Conservation (phyloP, 2,797 vertebrate species). For the Odontamblyopus rebecca region DNA sequence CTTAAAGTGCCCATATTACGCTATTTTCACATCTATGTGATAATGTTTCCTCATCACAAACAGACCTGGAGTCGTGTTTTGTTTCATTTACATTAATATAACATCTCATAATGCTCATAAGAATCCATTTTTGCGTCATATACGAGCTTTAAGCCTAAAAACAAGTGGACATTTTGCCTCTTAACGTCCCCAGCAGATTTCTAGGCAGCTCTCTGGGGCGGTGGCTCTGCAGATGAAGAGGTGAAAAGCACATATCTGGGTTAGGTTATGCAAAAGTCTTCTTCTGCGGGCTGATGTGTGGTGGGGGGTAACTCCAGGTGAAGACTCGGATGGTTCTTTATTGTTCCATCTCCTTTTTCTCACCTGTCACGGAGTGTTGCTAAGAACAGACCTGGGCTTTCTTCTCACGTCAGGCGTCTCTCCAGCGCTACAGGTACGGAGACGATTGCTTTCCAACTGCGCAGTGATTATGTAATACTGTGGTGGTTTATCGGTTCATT, state of each 20-base stretch:
- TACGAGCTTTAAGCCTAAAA: too few relatives aligned
- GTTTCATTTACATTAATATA: too few relatives aligned
- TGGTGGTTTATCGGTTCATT: neutral
- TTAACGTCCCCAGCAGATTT: neutral
- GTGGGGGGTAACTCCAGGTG: constrained; percentile 15
- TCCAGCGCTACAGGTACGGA: constrained; percentile 24
- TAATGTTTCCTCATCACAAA: too few relatives aligned
- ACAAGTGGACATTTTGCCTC: neutral
- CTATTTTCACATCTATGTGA: too few relatives aligned
- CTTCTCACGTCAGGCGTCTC: constrained; percentile 33
- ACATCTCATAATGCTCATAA: too few relatives aligned
- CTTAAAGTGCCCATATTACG: too few relatives aligned
- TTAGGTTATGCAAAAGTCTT: neutral
- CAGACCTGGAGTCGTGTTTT: too few relatives aligned
- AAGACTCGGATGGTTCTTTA: constrained; percentile 39
- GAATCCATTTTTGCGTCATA: too few relatives aligned
- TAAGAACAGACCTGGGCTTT: constrained; percentile 28
- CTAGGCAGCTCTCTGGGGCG: neutral
- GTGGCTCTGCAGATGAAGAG: constrained; percentile 3
- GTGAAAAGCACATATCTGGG: neutral
- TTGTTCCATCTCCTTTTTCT: constrained; percentile 32
- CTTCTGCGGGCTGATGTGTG: neutral
- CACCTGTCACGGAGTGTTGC: constrained; percentile 28
- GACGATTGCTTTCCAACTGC: constrained; percentile 7
- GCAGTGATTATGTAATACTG: neutral